These are phyloP conservation scores for Melanostigma gelatinosum DNA, from an alignment of 2,113 vertebrate species.

Conservation along the genomic window DNA sequence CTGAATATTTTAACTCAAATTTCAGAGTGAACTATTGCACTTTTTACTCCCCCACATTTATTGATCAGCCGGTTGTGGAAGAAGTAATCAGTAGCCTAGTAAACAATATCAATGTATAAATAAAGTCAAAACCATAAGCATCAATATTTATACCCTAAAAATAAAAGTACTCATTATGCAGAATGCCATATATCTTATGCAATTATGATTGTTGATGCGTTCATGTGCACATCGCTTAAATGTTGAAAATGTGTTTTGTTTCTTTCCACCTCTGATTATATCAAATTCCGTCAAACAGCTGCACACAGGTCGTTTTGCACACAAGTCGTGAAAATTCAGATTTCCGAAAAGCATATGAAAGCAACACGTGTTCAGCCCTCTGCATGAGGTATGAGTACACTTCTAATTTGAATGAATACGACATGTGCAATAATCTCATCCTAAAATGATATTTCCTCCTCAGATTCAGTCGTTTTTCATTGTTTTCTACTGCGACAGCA, in stretches of 20 bases:
- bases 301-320: not conserved
- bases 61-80: too few species aligned
- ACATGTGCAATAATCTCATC: not conserved
- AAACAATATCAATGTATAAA: too few species aligned
- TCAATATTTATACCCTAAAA: too few species aligned
- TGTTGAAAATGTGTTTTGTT: not conserved
- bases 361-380: conserved; percentile 26
- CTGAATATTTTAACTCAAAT: not conserved
- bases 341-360: not conserved
- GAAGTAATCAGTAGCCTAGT: too few species aligned
- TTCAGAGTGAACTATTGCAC: not conserved
- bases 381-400: conserved; percentile 3
- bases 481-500: not conserved
- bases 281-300: not conserved
- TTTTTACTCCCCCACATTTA: too few species aligned
- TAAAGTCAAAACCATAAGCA: too few species aligned
- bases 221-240: too few species aligned
- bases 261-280: not conserved
- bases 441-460: too few species aligned
- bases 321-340: fast-evolving
- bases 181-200: too few species aligned
- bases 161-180: too few species aligned
- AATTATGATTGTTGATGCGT: too few species aligned
- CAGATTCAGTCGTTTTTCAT: not conserved
- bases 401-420: conserved; percentile 48